These are phyloP conservation scores for Neodiprion lecontei DNA, from an alignment of 1,140 invertebrate genomes.

Conservation along the genomic window DNA sequence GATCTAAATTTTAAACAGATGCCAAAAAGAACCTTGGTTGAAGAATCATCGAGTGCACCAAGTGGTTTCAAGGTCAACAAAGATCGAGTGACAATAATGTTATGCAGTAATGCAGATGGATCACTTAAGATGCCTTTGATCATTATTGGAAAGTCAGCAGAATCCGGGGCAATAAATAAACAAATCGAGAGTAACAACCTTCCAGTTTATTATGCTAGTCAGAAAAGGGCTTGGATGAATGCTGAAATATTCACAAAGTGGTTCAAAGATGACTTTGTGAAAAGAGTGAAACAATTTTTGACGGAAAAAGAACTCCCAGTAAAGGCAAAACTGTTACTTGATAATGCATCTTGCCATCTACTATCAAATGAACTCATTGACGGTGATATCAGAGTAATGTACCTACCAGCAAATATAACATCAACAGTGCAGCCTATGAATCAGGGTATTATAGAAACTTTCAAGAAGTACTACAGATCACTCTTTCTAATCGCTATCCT, in stretches of 20 bases:
- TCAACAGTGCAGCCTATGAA: conserved; percentile 52
- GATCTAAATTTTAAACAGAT: conserved; percentile 50
- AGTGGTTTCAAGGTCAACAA: conserved; percentile 38
- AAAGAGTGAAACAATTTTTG: conserved; percentile 26
- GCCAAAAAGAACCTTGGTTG: conserved; percentile 45
- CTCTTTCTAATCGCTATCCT: neutral
- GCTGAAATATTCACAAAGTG: conserved; percentile 42
- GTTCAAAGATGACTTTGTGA: conserved; percentile 43
- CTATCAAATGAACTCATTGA: neutral
- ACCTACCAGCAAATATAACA: conserved; percentile 51
- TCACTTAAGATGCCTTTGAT: conserved; percentile 40
- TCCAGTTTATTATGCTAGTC: conserved; percentile 39
- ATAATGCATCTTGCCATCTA: neutral
- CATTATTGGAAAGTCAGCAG: conserved; percentile 41
- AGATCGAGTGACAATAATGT: conserved; percentile 37
- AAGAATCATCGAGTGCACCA: conserved; percentile 37
- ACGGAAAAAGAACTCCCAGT: neutral
- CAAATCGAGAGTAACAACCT: conserved; percentile 22
- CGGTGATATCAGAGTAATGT: neutral
- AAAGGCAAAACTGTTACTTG: neutral
- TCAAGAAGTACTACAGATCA: conserved; percentile 25
- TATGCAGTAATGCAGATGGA: conserved; percentile 39
- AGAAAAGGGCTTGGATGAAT: conserved; percentile 50
- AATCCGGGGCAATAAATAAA: conserved; percentile 42
- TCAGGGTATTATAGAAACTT: conserved; percentile 47